Base-by-base conservation (phyloP, 2,888 invertebrate genomes). In the Trimorus sp. region DNA sequence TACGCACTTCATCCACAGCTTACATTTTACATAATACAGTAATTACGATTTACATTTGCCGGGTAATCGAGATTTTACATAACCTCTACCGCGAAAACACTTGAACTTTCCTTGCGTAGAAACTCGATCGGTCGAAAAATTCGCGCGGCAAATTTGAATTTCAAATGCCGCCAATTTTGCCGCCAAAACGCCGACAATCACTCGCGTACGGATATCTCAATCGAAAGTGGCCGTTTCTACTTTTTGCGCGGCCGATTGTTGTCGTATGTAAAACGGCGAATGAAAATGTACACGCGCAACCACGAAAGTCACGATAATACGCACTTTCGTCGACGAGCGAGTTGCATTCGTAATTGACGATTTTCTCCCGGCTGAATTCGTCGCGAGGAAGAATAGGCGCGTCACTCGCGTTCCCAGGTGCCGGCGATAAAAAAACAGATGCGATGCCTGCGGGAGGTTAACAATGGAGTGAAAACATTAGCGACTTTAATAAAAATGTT, bases 291-390 rank as follows among this genome's bases (percentile, higher is more conserved):
- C 40, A 11, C 40, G 59, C 71, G 42, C 51, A 53, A 14, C 26
- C 54, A 60, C 59, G 77, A 78, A 74, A 82, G 77, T 74, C 66
- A 26, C 26, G 60, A 42, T 76, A 77, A 74, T 62, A 78, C 78
- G 82, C 82, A 79, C 79, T 82, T 79, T 79, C 79, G 65, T 75
- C 82, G 70, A 71, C 62, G 68, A 54, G 71, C 56, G 56, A 12
- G 68, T 63, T 75, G 78, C 71, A 79, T 79, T 76, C 79, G 63
- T 82, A 82, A 82, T 76, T 82, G 76, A 75, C 37, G 71, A 79
- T 79, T 82, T 82, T 82, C 82, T 82, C 82, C 62, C 65, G 36
- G 16, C 26, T 75, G 59, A 78, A 75, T 82, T 75, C 62, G 78
- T 82, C 54, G 56, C 54, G 70, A 14, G 49, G 51, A 58, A 75